Conservation (phyloP, 2,888 invertebrate species). For the Sycophila texana region DNA sequence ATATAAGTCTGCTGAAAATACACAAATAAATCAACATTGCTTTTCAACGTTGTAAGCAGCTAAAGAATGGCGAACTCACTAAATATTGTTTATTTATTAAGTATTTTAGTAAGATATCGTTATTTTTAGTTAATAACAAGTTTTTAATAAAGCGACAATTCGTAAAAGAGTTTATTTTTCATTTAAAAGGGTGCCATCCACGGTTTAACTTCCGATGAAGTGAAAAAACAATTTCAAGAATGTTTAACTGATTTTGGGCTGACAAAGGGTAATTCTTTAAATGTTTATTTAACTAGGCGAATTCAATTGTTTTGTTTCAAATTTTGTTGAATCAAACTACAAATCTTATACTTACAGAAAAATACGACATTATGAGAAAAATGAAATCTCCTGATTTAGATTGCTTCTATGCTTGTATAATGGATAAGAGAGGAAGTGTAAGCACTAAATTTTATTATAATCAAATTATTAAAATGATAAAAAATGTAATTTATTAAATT, state of each 20-base stretch:
- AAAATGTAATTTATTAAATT: background rate
- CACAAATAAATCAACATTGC: too few relatives aligned
- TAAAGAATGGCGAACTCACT: background rate
- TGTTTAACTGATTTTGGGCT: too few relatives aligned
- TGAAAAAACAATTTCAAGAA: too few relatives aligned
- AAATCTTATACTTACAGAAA: background rate
- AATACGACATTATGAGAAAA: background rate
- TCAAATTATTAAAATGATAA: background rate
- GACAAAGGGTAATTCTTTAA: too few relatives aligned
- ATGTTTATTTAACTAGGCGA: too few relatives aligned
- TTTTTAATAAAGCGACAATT: background rate
- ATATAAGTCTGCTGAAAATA: too few relatives aligned
- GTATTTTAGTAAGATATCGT: background rate
- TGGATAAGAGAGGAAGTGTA: slow-evolving; percentile 29
- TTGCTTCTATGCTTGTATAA: slow-evolving; percentile 28
- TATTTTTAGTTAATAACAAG: too few relatives aligned
- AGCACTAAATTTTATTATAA: background rate
- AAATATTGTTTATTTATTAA: slow-evolving; percentile 5
- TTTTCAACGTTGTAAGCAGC: too few relatives aligned
- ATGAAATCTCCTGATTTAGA: background rate
- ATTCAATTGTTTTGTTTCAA: too few relatives aligned
- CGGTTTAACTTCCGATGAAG: too few relatives aligned
- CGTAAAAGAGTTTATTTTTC: background rate
- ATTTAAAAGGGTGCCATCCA: background rate
- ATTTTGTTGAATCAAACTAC: too few relatives aligned